Evolutionary conservation across 2,888 invertebrate genomes (phyloP).

Genomic region (Lapara coniferarum): DNA sequence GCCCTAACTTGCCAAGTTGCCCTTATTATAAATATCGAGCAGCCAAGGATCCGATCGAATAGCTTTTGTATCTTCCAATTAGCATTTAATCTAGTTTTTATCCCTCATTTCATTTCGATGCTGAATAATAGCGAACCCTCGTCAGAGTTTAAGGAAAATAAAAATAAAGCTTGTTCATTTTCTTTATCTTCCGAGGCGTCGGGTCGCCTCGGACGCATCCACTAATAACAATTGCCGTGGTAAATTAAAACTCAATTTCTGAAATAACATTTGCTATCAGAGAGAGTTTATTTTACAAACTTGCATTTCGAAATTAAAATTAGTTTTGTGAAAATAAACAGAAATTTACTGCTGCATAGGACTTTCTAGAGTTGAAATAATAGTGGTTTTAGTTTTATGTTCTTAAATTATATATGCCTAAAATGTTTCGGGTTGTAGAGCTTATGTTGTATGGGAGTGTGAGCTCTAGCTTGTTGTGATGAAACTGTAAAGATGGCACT

Average conservation of each 20-base stretch:
- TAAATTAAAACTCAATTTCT: conserved; percentile 67
- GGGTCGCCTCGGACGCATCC: conserved; percentile 58
- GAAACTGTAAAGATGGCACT: too few species aligned
- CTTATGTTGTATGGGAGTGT: too few species aligned
- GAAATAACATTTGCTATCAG: conserved; percentile 39
- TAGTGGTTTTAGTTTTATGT: too few species aligned
- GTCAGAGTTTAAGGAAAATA: conserved; percentile 71
- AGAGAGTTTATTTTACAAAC: not conserved
- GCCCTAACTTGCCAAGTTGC: conserved; percentile 30
- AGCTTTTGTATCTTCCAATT: conserved; percentile 69
- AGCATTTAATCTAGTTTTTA: conserved; percentile 78
- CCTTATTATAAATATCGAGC: conserved; percentile 60
- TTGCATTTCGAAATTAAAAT: not conserved
- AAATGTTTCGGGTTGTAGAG: too few species aligned
- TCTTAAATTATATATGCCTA: too few species aligned
- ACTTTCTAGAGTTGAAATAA: not conserved
- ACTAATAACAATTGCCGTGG: conserved; percentile 64
- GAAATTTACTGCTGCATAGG: not conserved
- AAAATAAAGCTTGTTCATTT: conserved; percentile 68
- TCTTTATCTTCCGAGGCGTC: conserved; percentile 54
- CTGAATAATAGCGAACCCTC: conserved; percentile 71
- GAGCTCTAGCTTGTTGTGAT: too few species aligned
- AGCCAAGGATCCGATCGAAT: conserved; percentile 54
- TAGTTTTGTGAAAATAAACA: not conserved
- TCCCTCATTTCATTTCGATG: conserved; percentile 74